Percentiles rank a stretch among this genome's conserved stretches.
Conservation (phyloP, 2,113 vertebrate genomes). For the Nycticryphes semicollaris region DNA sequence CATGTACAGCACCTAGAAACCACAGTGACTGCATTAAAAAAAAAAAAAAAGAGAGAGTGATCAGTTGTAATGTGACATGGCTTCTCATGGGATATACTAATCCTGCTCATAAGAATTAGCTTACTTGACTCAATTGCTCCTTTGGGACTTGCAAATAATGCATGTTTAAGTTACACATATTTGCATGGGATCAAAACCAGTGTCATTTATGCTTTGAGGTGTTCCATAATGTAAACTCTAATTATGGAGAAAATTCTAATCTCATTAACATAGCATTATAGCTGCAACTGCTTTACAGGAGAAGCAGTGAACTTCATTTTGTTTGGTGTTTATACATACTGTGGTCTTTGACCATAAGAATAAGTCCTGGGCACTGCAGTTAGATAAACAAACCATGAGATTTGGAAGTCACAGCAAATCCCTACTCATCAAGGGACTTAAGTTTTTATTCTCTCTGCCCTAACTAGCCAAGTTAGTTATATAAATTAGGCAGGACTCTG, state of each 20-base stretch:
- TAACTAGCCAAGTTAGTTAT: neutral
- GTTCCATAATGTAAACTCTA: slow-evolving; percentile 1
- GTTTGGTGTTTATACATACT: neutral
- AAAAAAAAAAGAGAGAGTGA: slow-evolving; percentile 20
- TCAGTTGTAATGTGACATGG: slow-evolving; percentile 40
- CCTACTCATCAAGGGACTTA: neutral
- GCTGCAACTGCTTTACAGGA: neutral
- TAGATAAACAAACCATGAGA: neutral
- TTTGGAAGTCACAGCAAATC: neutral
- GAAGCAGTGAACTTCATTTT: neutral
- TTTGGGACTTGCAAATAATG: slow-evolving; percentile 53
- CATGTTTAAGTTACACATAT: neutral
- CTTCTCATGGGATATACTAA: slow-evolving; percentile 48
- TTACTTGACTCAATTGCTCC: slow-evolving; percentile 32
- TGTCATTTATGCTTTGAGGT: slow-evolving; percentile 44
- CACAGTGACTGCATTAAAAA: neutral
- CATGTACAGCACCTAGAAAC: slow-evolving; percentile 9
- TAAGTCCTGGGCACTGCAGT: neutral
- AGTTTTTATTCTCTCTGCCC: neutral
- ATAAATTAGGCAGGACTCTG: neutral
- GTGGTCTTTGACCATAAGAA: neutral
- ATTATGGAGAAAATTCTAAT: slow-evolving; percentile 35
- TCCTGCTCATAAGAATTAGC: slow-evolving; percentile 61
- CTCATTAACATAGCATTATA: neutral
- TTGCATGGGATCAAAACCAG: slow-evolving; percentile 12